Evolutionary conservation across 2,888 invertebrate genomes (phyloP), one percentile per base, ranked within the genome.

Genomic region (Morpho deidamia): DNA sequence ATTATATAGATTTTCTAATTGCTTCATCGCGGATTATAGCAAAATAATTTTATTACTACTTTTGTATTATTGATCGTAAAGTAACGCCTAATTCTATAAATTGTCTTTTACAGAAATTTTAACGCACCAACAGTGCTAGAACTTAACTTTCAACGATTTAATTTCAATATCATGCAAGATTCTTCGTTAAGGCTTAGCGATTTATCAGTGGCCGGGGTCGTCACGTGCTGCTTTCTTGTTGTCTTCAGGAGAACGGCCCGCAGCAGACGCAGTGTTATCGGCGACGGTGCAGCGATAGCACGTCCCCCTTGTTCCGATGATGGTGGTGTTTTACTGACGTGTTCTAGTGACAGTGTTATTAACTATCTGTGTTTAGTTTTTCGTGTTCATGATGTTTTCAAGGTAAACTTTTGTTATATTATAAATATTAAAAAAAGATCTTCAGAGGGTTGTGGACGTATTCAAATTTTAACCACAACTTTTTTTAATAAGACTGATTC

Each of bases 251-350:
- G 69, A 53, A 62, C 57, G 55, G 58, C 56, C 66, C 59, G 59
- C 43, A 34, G 61, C 61, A 64, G 57, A 56, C 69, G 69, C 81
- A 83, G 83, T 83, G 75, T 73, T 67, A 59, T 67, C 70, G 68
- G 67, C 70, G 71, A 66, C 77, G 76, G 72, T 70, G 72, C 72
- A 62, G 69, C 67, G 72, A 59, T 62, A 74, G 74, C 78, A 81
- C 81, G 80, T 72, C 33, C 38, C 32, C 44, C 40, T 14, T 41
- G 41, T 48, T 14, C 49, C 42, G 49, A 49, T 14, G 49, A 49
- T 49, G 49, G 23, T 49, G 42, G 23, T 49, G 35, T 12, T 42
- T 34, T 49, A 49, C 42, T 49, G 49, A 49, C 49, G 49, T 49
- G 49, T 11, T 49, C 39, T 23, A 42, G 61, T 61, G 61, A 47